phyloP scores from a whole-genome alignment of 1,140 invertebrate species.

The Leptinotarsa lineolata region DNA sequence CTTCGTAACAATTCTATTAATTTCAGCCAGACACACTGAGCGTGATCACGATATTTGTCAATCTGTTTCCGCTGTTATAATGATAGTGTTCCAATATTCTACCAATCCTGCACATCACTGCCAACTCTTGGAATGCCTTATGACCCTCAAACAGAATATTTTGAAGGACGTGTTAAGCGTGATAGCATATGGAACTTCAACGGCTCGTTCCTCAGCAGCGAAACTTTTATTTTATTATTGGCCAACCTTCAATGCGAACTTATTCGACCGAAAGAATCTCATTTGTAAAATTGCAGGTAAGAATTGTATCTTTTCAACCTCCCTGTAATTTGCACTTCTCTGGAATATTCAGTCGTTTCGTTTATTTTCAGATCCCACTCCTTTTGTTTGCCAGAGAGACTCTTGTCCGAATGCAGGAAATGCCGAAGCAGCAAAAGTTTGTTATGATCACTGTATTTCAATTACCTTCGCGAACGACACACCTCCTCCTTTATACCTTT shows the following conservation, averaged over 20 bases:
- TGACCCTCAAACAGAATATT: conserved; percentile 87
- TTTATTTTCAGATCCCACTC: conserved; percentile 61
- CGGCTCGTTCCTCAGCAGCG: conserved; percentile 87
- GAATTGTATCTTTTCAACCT: conserved; percentile 32
- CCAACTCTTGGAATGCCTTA: conserved; percentile 91
- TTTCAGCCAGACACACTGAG: conserved; percentile 69
- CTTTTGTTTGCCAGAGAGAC: conserved; percentile 84
- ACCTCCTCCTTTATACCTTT: conserved; percentile 93
- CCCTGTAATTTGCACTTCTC: not conserved
- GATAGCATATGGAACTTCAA: conserved; percentile 94
- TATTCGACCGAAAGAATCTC: conserved; percentile 87
- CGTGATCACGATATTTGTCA: conserved; percentile 85
- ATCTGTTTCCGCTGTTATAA: conserved; percentile 92
- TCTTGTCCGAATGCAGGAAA: conserved; percentile 81
- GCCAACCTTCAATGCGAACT: conserved; percentile 95
- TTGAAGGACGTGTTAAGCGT: conserved; percentile 94
- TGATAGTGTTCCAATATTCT: conserved; percentile 97
- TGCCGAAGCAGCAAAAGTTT: conserved; percentile 89
- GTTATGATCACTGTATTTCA: conserved; percentile 84
- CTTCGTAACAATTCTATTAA: not conserved
- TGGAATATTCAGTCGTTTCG: not conserved
- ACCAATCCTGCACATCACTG: conserved; percentile 90
- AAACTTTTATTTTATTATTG: conserved; percentile 98
- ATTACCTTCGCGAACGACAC: conserved; percentile 81
- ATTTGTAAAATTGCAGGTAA: conserved; percentile 89